Percentiles rank a stretch among this genome's conserved stretches.
These are phyloP conservation scores for Platorchestia sp. DNA, from an alignment of 1,140 invertebrate genomes.

Conservation along the genomic window DNA sequence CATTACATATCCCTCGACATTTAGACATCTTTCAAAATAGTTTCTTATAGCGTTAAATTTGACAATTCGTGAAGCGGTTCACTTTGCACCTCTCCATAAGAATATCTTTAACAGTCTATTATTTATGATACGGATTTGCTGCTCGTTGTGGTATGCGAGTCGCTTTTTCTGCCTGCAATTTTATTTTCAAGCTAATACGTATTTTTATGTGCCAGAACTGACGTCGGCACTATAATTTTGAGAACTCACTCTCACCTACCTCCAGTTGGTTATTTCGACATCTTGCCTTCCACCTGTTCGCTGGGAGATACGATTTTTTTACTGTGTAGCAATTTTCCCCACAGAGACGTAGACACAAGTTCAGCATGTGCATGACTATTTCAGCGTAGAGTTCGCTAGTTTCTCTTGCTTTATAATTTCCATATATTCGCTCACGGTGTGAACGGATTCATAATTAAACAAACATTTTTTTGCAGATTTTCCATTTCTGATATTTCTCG, in stretches of 20 bases:
- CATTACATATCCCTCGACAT: neutral
- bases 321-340: neutral
- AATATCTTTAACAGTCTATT: neutral
- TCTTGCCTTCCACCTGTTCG: neutral
- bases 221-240: neutral
- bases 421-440: neutral
- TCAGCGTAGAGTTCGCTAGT: neutral
- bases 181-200: neutral
- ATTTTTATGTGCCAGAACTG: neutral
- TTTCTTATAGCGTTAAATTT: neutral
- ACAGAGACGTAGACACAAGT: neutral
- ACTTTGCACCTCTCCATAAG: neutral
- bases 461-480: neutral
- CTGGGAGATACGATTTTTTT: neutral
- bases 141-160: neutral
- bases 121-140: neutral
- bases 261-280: neutral
- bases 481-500: neutral
- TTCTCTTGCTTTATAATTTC: neutral
- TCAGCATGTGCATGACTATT: neutral
- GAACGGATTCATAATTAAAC: neutral
- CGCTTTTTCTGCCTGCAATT: neutral
- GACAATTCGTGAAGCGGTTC: neutral
- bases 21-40: neutral
- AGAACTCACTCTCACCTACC: neutral